phyloP scores from a whole-genome alignment of 2,113 vertebrate genomes.

The Sarotherodon lohbergeri region DNA sequence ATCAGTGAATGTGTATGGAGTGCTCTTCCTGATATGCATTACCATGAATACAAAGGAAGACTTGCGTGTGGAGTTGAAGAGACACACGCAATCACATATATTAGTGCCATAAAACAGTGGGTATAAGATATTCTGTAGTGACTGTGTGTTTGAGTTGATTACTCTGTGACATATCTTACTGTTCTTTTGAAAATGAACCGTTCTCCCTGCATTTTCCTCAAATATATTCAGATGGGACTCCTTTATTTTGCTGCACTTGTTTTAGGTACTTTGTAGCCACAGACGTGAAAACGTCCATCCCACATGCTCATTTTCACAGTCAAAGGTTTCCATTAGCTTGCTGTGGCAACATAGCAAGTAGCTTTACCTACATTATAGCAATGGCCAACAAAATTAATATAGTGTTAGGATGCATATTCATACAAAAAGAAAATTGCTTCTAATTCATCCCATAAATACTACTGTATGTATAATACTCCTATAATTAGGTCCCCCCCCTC shows the following conservation, averaged over 20 bases:
- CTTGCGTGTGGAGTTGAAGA: background rate
- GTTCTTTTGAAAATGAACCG: background rate
- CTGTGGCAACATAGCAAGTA: background rate
- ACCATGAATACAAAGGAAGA: background rate
- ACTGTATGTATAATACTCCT: too few relatives aligned
- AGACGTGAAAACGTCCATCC: background rate
- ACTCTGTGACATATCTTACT: background rate
- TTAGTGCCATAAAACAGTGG: background rate
- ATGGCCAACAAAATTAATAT: background rate
- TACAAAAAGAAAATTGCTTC: background rate
- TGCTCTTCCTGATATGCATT: background rate
- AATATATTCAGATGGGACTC: background rate
- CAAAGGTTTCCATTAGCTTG: background rate
- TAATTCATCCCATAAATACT: too few relatives aligned
- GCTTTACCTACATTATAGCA: background rate
- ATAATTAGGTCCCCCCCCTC: too few relatives aligned
- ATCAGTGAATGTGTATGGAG: conserved; percentile 33
- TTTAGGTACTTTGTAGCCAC: background rate
- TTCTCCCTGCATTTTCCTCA: background rate
- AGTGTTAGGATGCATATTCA: background rate
- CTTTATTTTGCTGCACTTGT: background rate
- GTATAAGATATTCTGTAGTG: background rate
- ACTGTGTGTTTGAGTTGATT: background rate
- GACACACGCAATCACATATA: background rate
- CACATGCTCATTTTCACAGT: background rate